Conservation (phyloP, 2,113 vertebrate species). For the Albula goreensis region DNA sequence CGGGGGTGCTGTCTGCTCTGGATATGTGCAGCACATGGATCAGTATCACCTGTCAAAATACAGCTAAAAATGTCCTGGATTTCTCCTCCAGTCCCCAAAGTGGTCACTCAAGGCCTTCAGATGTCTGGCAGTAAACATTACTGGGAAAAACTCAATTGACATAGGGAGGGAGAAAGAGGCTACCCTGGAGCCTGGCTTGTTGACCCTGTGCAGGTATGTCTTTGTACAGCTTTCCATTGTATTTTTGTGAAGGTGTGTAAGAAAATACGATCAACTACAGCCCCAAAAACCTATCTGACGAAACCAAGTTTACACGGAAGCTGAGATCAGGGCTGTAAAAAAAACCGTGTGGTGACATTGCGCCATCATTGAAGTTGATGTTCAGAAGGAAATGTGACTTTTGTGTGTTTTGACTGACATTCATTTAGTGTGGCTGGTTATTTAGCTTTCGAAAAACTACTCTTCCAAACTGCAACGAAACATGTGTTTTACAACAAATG, state of each 20-base stretch:
- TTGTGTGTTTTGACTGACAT: no score
- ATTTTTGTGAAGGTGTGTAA: background rate
- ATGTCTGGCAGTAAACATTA: background rate
- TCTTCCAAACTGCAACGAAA: background rate
- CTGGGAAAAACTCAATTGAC: background rate
- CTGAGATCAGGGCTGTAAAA: background rate
- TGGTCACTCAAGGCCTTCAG: background rate
- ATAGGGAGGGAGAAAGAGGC: background rate
- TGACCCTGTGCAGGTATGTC: background rate
- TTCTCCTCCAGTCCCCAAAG: background rate
- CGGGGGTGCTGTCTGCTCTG: background rate
- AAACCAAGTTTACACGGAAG: background rate
- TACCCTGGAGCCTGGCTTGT: background rate
- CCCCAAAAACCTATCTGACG: background rate
- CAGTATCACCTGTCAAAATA: constrained; percentile 23
- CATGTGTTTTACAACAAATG: background rate
- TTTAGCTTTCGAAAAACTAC: no score
- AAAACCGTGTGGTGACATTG: background rate
- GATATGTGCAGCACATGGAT: constrained; percentile 13
- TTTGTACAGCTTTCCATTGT: background rate
- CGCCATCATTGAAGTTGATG: background rate
- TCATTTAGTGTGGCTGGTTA: no score
- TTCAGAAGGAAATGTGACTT: background rate
- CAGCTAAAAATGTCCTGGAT: background rate
- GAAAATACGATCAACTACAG: background rate